A percentile compares a stretch with the other conserved stretches of the same genome.
Conservation (phyloP, 2,888 invertebrate species). For the Teleogryllus oceanicus region DNA sequence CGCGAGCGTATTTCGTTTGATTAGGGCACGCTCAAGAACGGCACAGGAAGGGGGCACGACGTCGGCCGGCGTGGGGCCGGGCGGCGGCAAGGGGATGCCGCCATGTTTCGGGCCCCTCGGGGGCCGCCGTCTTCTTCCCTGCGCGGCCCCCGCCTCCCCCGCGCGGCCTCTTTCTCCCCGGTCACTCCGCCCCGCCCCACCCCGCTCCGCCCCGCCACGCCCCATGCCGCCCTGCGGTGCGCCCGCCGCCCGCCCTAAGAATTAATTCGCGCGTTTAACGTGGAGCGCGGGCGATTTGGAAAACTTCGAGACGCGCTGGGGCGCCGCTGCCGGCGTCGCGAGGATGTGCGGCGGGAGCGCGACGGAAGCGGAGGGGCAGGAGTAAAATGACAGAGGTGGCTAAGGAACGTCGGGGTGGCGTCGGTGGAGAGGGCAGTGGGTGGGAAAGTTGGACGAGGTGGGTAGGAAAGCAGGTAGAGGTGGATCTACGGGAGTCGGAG, state of each 20-base stretch:
- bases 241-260: not conserved
- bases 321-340: not conserved
- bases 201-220: not conserved
- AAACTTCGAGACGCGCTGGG: not conserved
- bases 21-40: constrained; percentile 2
- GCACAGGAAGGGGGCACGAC: not conserved
- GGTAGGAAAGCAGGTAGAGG: too few relatives aligned
- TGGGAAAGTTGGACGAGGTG: too few relatives aligned
- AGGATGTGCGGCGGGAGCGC: too few relatives aligned
- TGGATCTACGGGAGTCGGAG: not conserved
- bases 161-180: not conserved
- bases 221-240: not conserved
- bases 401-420: too few relatives aligned
- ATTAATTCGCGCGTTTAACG: constrained; percentile 3
- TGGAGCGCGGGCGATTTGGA: not conserved
- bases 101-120: not conserved
- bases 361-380: too few relatives aligned
- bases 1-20: constrained; percentile 9
- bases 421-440: too few relatives aligned
- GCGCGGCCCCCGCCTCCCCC: not conserved
- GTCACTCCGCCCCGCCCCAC: not conserved
- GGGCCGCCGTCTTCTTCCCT: not conserved
- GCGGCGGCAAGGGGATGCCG: not conserved
- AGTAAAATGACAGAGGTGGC: too few relatives aligned
- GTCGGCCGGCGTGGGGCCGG: not conserved